Percentiles rank a stretch among this genome's conserved stretches.
phyloP scores from a whole-genome alignment of 2,113 vertebrate species.

The Psittacus erithacus region DNA sequence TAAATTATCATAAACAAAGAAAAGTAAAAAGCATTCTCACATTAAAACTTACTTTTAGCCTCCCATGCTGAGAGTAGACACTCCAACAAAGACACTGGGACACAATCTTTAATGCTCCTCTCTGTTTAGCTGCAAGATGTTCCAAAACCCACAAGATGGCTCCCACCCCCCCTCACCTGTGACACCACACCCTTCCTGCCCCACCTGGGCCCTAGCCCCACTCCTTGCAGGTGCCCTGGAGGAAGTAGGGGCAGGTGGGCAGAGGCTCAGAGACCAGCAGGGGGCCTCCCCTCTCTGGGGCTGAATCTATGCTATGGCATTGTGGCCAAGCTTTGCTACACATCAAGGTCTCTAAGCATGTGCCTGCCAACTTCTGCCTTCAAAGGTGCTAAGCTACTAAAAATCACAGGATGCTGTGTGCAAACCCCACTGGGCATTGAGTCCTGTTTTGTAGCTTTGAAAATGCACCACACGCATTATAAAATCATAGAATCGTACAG shows the following conservation, averaged over 20 bases:
- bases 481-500: neutral
- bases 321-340: accelerated
- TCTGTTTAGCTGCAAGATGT: neutral
- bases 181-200: neutral
- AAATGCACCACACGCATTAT: neutral
- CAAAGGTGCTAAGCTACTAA: too few species aligned
- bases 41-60: neutral
- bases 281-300: too few species aligned
- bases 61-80: accelerated
- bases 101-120: accelerated
- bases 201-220: neutral
- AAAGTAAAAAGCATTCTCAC: neutral
- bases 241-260: neutral
- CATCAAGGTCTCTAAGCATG: too few species aligned
- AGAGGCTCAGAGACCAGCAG: neutral
- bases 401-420: accelerated
- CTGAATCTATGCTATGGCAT: accelerated
- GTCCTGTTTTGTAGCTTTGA: neutral
- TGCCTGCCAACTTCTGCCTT: neutral
- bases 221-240: neutral
- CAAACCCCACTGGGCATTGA: accelerated
- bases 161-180: neutral
- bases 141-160: neutral
- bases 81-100: neutral
- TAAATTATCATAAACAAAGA: neutral